Conservation (phyloP, 2,797 vertebrate species). For the Trematomus bernacchii region DNA sequence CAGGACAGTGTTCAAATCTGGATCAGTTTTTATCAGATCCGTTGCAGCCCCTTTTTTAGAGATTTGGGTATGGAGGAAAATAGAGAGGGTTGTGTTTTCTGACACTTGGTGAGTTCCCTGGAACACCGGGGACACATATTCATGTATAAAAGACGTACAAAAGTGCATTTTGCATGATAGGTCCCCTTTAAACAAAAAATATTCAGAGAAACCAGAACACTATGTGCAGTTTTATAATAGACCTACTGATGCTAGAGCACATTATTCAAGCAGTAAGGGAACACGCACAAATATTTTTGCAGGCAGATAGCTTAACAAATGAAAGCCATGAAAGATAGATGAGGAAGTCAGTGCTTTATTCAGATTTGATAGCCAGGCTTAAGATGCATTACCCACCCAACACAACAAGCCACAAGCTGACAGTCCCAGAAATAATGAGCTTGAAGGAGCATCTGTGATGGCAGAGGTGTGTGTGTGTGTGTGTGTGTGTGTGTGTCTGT, state of each 20-base stretch:
- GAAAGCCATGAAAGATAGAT: conserved; percentile 81
- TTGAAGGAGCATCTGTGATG: conserved; percentile 74
- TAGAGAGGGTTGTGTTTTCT: no score
- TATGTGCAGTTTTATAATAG: conserved; percentile 48
- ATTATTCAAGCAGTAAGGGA: conserved; percentile 59
- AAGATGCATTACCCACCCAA: conserved; percentile 78
- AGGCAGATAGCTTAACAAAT: conserved; percentile 79
- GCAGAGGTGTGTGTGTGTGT: conserved; percentile 37
- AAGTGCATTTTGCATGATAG: no score
- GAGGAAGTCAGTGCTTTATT: conserved; percentile 79
- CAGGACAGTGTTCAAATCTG: no score
- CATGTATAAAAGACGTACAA: no score
- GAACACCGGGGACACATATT: no score
- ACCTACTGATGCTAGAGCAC: conserved; percentile 44
- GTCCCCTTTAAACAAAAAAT: no score
- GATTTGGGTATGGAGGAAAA: no score
- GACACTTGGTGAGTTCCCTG: no score
- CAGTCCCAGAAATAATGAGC: conserved; percentile 75
- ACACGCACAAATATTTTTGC: conserved; percentile 71
- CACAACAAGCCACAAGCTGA: conserved; percentile 64
- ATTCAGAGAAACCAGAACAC: conserved; percentile 31
- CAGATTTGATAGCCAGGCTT: conserved; percentile 81
- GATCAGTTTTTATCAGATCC: no score
- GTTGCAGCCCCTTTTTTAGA: no score
- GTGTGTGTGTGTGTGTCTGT: conserved; percentile 13